A percentile compares a stretch with the other conserved stretches of the same genome.
Evolutionary conservation across 1,140 invertebrate species (phyloP).

Genomic region (Aleiodes sp.): DNA sequence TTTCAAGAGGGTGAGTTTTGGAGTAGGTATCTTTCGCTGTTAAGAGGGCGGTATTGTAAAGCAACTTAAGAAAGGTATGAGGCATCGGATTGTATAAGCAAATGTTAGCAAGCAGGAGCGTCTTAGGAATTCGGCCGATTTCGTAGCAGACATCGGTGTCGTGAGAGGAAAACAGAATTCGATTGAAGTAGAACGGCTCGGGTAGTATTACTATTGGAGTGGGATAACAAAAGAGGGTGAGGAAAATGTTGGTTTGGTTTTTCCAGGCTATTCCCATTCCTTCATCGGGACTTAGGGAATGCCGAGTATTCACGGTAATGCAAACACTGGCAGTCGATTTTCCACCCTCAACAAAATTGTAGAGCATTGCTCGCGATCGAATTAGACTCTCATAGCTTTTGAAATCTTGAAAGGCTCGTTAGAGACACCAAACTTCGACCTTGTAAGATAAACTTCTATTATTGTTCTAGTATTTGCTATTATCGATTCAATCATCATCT

Average conservation of each 20-base stretch:
- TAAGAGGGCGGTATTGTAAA: conserved; percentile 1
- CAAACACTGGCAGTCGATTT: conserved; percentile 55
- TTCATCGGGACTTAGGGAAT: conserved; percentile 50
- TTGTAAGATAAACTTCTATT: conserved; percentile 5
- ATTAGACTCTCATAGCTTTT: conserved; percentile 47
- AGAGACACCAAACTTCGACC: background rate
- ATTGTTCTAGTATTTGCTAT: background rate
- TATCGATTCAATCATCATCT: background rate
- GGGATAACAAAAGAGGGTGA: conserved; percentile 39
- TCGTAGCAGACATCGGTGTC: conserved; percentile 39
- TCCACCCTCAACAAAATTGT: conserved; percentile 37
- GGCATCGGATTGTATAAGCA: background rate
- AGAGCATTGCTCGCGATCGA: conserved; percentile 39
- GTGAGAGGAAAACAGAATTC: conserved; percentile 57
- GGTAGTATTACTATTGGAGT: conserved; percentile 49
- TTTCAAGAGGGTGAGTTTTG: conserved; percentile 16
- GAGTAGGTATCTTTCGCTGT: conserved; percentile 5
- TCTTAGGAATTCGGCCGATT: conserved; percentile 62
- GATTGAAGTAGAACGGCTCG: conserved; percentile 62
- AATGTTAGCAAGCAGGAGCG: conserved; percentile 36
- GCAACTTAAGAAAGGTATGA: conserved; percentile 13
- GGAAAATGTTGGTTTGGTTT: background rate
- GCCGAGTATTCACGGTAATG: conserved; percentile 55
- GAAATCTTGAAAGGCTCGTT: background rate
- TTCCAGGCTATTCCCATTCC: background rate